Evolutionary conservation across 2,797 vertebrate species (phyloP).

Genomic region (Florisuga fusca): DNA sequence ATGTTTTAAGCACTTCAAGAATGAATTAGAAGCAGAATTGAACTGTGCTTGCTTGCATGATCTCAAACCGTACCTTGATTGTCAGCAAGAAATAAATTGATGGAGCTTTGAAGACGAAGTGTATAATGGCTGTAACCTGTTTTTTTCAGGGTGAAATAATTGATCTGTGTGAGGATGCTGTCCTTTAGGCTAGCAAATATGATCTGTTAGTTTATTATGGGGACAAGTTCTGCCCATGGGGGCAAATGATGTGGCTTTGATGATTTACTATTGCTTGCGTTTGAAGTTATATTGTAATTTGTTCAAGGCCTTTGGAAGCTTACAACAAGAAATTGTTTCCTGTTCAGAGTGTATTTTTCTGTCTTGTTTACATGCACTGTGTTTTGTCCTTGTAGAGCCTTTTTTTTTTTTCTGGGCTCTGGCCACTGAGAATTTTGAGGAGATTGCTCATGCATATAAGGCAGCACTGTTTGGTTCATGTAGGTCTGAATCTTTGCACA

Average conservation of each 20-base stretch:
- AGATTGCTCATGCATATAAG: background rate
- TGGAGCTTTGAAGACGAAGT: background rate
- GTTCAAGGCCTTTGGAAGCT: background rate
- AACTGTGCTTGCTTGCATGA: background rate
- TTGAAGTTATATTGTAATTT: background rate
- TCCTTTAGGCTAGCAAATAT: background rate
- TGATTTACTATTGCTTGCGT: background rate
- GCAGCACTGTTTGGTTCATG: background rate
- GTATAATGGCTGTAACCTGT: background rate
- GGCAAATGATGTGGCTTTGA: background rate
- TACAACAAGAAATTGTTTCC: background rate
- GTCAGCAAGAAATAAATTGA: conserved; percentile 14
- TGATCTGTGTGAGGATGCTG: background rate
- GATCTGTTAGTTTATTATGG: background rate
- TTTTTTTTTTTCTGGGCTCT: background rate
- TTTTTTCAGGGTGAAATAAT: conserved; percentile 22
- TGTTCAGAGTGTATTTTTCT: background rate
- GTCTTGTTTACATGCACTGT: background rate
- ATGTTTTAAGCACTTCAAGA: background rate
- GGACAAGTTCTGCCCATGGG: background rate
- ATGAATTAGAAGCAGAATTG: background rate
- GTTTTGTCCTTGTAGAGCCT: background rate
- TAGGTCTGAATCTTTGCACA: background rate
- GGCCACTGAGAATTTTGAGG: conserved; percentile 1
- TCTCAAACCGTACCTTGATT: conserved; percentile 2